Conservation (phyloP, 1,140 invertebrate genomes). For the Pinna nobilis region DNA sequence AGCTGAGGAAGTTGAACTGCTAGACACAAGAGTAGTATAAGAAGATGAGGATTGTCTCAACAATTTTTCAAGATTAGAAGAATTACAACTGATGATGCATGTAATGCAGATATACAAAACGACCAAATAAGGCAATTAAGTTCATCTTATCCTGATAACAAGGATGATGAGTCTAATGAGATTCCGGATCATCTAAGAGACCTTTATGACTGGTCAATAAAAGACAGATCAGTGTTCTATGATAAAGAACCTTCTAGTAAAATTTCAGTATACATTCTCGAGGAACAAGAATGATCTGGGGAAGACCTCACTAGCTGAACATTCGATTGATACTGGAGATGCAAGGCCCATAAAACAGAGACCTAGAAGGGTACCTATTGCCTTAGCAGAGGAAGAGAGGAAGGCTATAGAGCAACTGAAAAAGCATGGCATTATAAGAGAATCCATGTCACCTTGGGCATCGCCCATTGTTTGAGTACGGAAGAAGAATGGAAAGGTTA, state of each 20-base stretch:
- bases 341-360: constrained; percentile 37
- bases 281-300: constrained; percentile 38
- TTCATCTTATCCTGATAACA: no score
- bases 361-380: constrained; percentile 37
- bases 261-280: constrained; percentile 31
- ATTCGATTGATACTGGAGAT: constrained; percentile 45
- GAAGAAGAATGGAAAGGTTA: constrained; percentile 73
- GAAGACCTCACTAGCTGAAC: constrained; percentile 36
- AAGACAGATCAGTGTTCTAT: background rate
- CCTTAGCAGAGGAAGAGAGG: constrained; percentile 27
- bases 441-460: constrained; percentile 72
- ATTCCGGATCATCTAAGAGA: constrained; percentile 13
- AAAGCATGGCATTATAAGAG: constrained; percentile 50
- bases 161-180: no score
- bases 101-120: no score
- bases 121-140: no score
- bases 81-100: no score
- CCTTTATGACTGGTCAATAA: background rate
- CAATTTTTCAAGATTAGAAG: no score
- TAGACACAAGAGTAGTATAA: no score
- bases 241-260: background rate
- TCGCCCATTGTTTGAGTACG: constrained; percentile 75
- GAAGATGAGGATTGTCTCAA: no score
- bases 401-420: constrained; percentile 40
- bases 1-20: no score